Evolutionary conservation across 2,797 vertebrate species (phyloP).

Genomic region (Furcifer pardalis): DNA sequence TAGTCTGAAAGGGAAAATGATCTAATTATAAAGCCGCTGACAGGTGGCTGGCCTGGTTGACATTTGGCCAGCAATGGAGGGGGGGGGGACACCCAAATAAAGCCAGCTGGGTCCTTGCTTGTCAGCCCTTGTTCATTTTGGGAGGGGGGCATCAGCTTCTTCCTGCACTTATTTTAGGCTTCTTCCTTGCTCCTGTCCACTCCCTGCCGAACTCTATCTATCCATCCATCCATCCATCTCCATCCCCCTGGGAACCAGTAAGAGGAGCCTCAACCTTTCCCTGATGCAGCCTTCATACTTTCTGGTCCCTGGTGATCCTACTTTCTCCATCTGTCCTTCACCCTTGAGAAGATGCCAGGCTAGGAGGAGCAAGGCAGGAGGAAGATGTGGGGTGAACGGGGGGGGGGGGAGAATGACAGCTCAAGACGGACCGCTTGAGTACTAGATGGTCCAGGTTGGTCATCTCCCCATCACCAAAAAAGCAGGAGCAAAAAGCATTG

Average conservation of each 20-base stretch:
- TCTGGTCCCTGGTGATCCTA: slow-evolving; percentile 17
- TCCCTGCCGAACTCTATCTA: too few relatives aligned
- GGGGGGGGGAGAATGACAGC: background rate
- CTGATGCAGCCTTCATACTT: background rate
- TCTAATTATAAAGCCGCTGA: background rate
- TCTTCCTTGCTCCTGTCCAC: background rate
- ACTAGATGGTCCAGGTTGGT: too few relatives aligned
- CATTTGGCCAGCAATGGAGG: too few relatives aligned
- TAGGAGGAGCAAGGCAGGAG: background rate
- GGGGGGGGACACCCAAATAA: background rate
- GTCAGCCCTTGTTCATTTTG: too few relatives aligned
- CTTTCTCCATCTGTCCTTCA: slow-evolving; percentile 28
- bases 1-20: background rate
- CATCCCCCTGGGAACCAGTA: background rate
- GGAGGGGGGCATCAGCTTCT: too few relatives aligned
- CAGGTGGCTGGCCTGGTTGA: slow-evolving; percentile 2
- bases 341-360: background rate
- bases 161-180: background rate
- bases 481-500: too few relatives aligned
- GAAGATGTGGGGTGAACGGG: background rate
- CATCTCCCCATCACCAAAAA: too few relatives aligned
- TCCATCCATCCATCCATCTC: too few relatives aligned
- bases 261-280: background rate
- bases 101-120: background rate
- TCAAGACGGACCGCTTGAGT: background rate